Evolutionary conservation across 2,113 vertebrate genomes (phyloP).

Genomic region (Gymnogyps californianus): DNA sequence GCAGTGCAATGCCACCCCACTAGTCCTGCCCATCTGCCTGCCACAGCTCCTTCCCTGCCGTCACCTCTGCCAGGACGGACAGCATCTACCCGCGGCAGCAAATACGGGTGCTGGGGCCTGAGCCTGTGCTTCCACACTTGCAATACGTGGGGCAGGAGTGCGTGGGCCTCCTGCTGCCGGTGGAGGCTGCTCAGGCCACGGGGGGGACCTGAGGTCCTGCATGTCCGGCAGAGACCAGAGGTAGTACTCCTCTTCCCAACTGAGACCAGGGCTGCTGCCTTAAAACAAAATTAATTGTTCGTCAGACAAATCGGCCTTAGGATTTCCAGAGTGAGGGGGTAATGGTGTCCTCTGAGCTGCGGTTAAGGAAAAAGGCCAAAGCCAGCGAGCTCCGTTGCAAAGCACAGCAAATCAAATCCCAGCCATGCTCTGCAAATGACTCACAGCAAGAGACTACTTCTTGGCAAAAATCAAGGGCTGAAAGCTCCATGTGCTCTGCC

Average conservation of each 20-base stretch:
- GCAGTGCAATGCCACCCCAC: not conserved
- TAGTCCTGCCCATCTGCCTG: not conserved
- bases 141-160: rapidly evolving
- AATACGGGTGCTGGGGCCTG: rapidly evolving
- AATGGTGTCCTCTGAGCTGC: not conserved
- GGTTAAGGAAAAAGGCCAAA: not conserved
- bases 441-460: not conserved
- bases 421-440: not conserved
- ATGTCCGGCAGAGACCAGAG: not conserved
- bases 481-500: not conserved
- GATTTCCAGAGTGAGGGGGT: not conserved
- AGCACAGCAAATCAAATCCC: not conserved
- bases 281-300: not conserved
- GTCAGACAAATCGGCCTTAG: not conserved
- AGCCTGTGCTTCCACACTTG: rapidly evolving
- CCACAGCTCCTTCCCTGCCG: not conserved
- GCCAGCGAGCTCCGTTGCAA: not conserved
- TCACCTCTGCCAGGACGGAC: not conserved
- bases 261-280: not conserved
- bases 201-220: rapidly evolving
- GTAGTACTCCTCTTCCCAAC: not conserved
- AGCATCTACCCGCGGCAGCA: rapidly evolving
- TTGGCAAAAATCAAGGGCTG: not conserved
- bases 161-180: rapidly evolving
- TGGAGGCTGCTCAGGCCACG: too few species aligned